Conservation (phyloP, 2,888 invertebrate genomes). For the Ophioninae sp. region DNA sequence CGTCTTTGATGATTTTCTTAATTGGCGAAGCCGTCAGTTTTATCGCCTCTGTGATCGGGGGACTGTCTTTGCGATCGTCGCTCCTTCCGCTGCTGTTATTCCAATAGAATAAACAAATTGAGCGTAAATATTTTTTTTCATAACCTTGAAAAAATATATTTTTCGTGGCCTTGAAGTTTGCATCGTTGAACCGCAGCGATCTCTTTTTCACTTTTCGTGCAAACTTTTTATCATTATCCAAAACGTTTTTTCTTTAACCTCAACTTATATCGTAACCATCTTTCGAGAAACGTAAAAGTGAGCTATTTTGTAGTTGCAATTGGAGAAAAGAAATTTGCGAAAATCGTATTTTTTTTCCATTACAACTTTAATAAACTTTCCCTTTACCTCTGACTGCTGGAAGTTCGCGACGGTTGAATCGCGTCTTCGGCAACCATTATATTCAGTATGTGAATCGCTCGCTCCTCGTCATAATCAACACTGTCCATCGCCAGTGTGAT, state of each 20-base stretch:
- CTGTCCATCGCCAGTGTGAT: slow-evolving; percentile 93
- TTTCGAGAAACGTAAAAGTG: no score
- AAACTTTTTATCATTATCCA: no score
- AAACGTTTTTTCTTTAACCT: no score
- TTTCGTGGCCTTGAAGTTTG: no score
- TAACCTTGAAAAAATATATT: no score
- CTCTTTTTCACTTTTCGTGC: no score
- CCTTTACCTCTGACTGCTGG: slow-evolving; percentile 77
- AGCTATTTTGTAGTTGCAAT: no score
- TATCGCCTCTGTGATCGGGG: slow-evolving; percentile 78
- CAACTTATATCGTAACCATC: no score
- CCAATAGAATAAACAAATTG: slow-evolving; percentile 17
- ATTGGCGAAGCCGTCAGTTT: slow-evolving; percentile 78
- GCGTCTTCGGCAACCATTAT: slow-evolving; percentile 88
- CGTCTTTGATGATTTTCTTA: slow-evolving; percentile 74
- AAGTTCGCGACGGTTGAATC: slow-evolving; percentile 77
- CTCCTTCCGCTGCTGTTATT: slow-evolving; percentile 73
- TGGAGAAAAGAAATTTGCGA: no score
- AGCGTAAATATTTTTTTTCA: no score
- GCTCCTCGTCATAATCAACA: slow-evolving; percentile 91
- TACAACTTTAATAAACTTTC: neutral
- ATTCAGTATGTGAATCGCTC: slow-evolving; percentile 90
- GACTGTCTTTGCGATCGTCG: slow-evolving; percentile 77
- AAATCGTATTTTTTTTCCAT: no score
- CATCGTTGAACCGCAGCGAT: no score